These are phyloP conservation scores for Limnephilus marmoratus DNA, from an alignment of 2,888 invertebrate genomes.

Conservation along the genomic window DNA sequence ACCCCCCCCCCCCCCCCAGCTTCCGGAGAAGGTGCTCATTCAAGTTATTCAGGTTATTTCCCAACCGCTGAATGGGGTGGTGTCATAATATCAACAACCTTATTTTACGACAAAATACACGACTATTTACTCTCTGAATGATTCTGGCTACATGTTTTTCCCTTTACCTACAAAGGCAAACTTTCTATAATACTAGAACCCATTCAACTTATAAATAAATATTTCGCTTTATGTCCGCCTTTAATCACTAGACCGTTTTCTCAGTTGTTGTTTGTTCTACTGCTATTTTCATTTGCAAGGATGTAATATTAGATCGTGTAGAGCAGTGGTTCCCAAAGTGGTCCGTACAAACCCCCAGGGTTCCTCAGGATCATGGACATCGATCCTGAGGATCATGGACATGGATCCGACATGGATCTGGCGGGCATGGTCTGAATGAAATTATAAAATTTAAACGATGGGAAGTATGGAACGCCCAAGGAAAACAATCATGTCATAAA, in stretches of 20 bases:
- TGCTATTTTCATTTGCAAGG: background rate
- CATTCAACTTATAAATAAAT: background rate
- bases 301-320: too few relatives aligned
- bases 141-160: background rate
- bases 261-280: background rate
- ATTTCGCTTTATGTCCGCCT: background rate
- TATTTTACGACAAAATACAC: background rate
- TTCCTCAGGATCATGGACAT: too few relatives aligned
- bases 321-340: too few relatives aligned
- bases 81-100: background rate
- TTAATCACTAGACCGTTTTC: background rate
- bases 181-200: background rate
- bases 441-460: too few relatives aligned
- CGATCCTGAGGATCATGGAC: too few relatives aligned
- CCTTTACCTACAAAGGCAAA: background rate
- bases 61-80: background rate
- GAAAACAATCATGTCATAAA: too few relatives aligned
- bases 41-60: conserved; percentile 11
- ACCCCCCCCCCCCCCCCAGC: background rate
- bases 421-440: too few relatives aligned
- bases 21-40: background rate
- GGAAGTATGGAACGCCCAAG: too few relatives aligned
- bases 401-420: too few relatives aligned
- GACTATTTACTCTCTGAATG: background rate
- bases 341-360: too few relatives aligned